These are phyloP conservation scores for Atrina japonica DNA, from an alignment of 2,888 invertebrate genomes.

Conservation along the genomic window DNA sequence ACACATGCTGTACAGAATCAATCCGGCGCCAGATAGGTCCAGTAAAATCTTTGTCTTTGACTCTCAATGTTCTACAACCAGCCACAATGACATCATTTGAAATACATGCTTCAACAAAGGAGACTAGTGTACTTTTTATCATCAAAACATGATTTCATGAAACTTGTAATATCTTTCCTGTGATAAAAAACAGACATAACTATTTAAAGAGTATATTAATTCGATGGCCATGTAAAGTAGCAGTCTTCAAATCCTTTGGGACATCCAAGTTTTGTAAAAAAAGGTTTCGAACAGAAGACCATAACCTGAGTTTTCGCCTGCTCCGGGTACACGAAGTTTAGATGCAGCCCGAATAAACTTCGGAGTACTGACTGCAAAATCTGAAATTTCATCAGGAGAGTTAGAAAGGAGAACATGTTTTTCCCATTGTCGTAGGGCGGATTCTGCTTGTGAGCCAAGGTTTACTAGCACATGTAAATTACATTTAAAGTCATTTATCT, in stretches of 20 bases:
- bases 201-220: constrained; percentile 7
- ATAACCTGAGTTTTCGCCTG: constrained; percentile 20
- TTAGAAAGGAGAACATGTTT: neutral
- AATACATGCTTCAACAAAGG: neutral
- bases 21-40: no score
- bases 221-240: no score
- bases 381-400: neutral
- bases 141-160: neutral
- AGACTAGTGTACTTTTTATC: neutral
- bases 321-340: constrained; percentile 24
- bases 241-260: no score
- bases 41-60: no score
- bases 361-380: neutral
- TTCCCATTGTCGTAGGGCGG: constrained; percentile 6
- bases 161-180: neutral
- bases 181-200: constrained; percentile 15
- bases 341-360: constrained; percentile 15
- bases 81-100: constrained; percentile 17
- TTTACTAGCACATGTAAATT: constrained; percentile 20
- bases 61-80: constrained; percentile 2
- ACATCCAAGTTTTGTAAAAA: neutral
- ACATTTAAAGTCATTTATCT: constrained; percentile 24
- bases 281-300: constrained; percentile 2
- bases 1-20: no score
- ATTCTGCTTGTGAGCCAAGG: neutral